Conservation (phyloP, 2,888 invertebrate species). For the Leptinotarsa rubiginosa region DNA sequence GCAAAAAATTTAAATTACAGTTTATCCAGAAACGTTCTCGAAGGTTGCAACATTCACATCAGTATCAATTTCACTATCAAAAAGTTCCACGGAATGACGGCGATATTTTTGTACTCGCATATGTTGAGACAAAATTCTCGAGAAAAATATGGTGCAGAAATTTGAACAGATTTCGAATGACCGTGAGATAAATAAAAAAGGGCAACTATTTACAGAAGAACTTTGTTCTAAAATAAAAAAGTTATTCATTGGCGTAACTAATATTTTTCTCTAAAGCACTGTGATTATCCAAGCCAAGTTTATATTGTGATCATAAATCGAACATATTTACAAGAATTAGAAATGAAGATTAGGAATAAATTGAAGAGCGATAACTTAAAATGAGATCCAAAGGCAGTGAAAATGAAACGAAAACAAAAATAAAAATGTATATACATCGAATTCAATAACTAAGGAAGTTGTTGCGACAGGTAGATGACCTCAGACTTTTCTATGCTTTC, state of each 20-base stretch:
- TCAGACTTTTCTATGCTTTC: no score
- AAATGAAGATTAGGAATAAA: no score
- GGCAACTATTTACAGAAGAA: background rate
- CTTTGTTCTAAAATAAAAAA: background rate
- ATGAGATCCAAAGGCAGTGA: no score
- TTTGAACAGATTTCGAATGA: background rate
- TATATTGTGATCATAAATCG: no score
- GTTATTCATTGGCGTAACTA: background rate
- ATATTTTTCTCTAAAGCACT: background rate
- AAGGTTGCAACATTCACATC: slow-evolving; percentile 28
- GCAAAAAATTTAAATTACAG: slow-evolving; percentile 9
- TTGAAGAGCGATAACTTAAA: no score
- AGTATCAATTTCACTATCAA: slow-evolving; percentile 21
- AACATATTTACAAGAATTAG: no score
- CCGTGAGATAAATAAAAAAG: background rate
- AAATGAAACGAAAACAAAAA: no score
- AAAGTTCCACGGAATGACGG: slow-evolving; percentile 4
- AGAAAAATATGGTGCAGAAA: slow-evolving; percentile 9
- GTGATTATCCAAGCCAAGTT: no score
- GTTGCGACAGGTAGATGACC: no score
- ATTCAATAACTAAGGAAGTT: no score
- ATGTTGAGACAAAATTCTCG: slow-evolving; percentile 5
- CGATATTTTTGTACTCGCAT: background rate
- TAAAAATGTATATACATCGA: no score
- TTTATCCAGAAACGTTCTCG: slow-evolving; percentile 14